Percentiles rank a stretch among this genome's conserved stretches.
Conservation (phyloP, 2,888 invertebrate species). For the Phengaris alcon region DNA sequence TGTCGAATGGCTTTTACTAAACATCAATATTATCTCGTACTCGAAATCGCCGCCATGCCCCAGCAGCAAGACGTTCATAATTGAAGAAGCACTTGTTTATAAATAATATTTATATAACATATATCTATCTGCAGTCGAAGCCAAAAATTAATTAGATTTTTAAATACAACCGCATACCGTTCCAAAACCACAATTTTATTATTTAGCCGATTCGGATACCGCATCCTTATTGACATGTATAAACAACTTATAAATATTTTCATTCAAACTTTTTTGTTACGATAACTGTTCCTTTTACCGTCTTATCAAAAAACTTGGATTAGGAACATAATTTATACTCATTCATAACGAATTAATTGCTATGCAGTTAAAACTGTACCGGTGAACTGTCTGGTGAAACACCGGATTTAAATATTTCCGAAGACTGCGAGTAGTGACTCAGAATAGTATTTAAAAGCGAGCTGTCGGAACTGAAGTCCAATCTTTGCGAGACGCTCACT, state of each 20-base stretch:
- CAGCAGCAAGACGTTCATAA: too few species aligned
- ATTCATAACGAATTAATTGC: neutral
- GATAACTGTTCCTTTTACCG: constrained; percentile 11
- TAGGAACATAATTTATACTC: constrained; percentile 11
- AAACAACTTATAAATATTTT: neutral
- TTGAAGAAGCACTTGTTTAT: too few species aligned
- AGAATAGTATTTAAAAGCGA: constrained; percentile 23
- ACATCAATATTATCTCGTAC: too few species aligned
- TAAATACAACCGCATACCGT: neutral
- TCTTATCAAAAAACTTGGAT: neutral
- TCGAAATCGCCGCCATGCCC: too few species aligned
- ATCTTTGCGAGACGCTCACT: neutral
- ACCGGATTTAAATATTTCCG: constrained; percentile 18
- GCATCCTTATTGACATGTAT: neutral
- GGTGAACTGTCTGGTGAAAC: constrained; percentile 14
- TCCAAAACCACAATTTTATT: neutral
- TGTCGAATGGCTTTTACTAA: too few species aligned
- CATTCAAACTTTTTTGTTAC: neutral
- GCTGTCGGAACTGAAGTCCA: neutral
- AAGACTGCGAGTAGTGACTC: constrained; percentile 15
- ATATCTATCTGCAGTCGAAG: neutral
- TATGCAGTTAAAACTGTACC: constrained; percentile 13
- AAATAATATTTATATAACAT: too few species aligned
- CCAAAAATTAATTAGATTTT: neutral
- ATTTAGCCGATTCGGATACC: neutral